Conservation (phyloP, 2,797 vertebrate genomes). For the Poecilia picta region DNA sequence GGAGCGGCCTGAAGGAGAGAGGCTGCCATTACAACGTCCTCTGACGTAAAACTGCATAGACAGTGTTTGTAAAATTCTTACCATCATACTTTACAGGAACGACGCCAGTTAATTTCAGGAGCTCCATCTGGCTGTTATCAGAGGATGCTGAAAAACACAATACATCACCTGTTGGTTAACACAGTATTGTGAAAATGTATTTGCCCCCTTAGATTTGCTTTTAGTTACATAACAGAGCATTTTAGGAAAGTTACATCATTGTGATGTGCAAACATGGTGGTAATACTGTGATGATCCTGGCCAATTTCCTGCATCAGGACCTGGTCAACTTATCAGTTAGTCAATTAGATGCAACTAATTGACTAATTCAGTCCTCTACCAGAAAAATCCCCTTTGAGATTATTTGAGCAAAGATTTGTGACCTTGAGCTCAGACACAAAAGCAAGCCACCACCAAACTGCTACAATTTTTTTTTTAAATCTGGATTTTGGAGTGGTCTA, state of each 20-base stretch:
- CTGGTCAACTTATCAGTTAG: neutral
- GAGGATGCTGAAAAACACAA: conserved; percentile 84
- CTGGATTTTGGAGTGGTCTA: no score
- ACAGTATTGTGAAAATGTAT: neutral
- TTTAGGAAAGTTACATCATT: neutral
- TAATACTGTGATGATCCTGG: neutral
- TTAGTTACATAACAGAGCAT: neutral
- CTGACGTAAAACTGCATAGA: neutral
- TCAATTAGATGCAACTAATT: neutral
- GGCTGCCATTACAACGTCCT: neutral
- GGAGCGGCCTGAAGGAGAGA: conserved; percentile 77
- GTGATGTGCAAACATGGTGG: neutral
- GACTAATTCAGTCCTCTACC: neutral
- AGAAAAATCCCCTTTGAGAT: neutral
- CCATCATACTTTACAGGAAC: conserved; percentile 90
- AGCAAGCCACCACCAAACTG: neutral
- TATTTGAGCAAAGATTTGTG: neutral
- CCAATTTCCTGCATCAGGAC: neutral
- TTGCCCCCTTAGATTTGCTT: neutral
- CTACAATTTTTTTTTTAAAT: neutral
- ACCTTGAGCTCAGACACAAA: neutral
- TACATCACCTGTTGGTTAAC: neutral
- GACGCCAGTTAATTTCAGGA: conserved; percentile 90
- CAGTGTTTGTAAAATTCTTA: conserved; percentile 56
- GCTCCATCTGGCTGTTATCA: conserved; percentile 91